These are phyloP conservation scores for Dryas iulia DNA, from an alignment of 1,140 invertebrate genomes.

Conservation along the genomic window DNA sequence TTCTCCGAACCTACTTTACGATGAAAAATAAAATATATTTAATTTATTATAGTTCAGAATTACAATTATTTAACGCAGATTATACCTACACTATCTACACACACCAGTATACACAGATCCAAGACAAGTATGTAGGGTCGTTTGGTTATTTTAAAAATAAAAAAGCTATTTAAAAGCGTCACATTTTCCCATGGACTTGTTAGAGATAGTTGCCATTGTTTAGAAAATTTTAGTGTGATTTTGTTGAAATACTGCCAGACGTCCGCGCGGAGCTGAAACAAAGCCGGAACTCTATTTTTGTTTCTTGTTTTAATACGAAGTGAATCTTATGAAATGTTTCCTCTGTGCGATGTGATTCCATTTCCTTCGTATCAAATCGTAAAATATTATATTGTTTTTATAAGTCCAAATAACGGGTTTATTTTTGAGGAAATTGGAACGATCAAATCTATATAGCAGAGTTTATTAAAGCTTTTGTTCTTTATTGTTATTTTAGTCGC, in stretches of 20 bases:
- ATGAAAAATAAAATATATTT: too few species aligned
- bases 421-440: background rate
- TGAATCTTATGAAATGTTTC: background rate
- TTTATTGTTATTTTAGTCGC: too few species aligned
- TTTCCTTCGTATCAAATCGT: background rate
- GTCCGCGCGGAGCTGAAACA: background rate
- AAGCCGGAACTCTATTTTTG: background rate
- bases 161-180: background rate
- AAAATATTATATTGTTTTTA: background rate
- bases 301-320: background rate
- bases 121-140: background rate
- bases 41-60: too few species aligned
- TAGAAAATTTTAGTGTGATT: background rate
- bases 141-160: background rate
- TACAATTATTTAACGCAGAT: too few species aligned
- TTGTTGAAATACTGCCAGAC: slow-evolving; percentile 12
- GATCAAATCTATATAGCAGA: background rate
- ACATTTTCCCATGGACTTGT: background rate
- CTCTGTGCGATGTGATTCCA: background rate
- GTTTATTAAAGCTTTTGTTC: background rate
- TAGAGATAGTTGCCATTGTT: background rate
- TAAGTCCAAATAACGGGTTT: background rate
- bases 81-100: too few species aligned
- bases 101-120: background rate
- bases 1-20: too few species aligned